These are phyloP conservation scores for Ia io DNA, from an alignment of 2,113 vertebrate genomes.

Conservation along the genomic window DNA sequence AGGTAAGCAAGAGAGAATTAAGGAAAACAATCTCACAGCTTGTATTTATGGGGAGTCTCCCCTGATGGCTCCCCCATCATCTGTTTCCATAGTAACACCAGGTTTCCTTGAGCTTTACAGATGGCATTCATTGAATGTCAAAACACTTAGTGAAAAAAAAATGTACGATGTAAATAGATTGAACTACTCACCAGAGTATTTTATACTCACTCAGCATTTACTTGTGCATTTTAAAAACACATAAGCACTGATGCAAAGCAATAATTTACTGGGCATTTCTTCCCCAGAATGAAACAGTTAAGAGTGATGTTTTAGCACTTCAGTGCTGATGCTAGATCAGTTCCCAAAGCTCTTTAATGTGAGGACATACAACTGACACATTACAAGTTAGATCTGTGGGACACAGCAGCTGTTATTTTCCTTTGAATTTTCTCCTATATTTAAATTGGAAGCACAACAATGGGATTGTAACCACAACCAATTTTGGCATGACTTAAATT, in stretches of 20 bases:
- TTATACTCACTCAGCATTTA: neutral
- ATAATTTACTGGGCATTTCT: neutral
- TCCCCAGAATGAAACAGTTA: neutral
- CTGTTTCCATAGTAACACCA: slow-evolving; percentile 51
- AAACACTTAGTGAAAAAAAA: slow-evolving; percentile 40
- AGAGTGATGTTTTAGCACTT: neutral
- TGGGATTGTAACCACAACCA: neutral
- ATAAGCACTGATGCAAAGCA: neutral
- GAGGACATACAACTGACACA: neutral
- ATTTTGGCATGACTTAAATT: neutral
- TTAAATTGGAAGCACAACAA: neutral
- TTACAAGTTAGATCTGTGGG: neutral
- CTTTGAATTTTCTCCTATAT: neutral
- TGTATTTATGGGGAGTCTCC: neutral
- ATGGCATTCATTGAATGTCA: slow-evolving; percentile 25
- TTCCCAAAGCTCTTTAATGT: neutral
- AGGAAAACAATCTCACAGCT: neutral
- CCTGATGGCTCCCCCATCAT: neutral
- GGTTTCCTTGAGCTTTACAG: neutral
- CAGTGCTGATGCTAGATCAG: neutral
- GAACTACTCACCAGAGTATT: neutral
- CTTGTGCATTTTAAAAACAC: neutral
- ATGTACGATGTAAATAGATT: neutral
- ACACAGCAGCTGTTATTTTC: too few species aligned
- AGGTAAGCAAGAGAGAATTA: neutral